phyloP scores from a whole-genome alignment of 2,888 invertebrate species.

The Drosophila mimetica region DNA sequence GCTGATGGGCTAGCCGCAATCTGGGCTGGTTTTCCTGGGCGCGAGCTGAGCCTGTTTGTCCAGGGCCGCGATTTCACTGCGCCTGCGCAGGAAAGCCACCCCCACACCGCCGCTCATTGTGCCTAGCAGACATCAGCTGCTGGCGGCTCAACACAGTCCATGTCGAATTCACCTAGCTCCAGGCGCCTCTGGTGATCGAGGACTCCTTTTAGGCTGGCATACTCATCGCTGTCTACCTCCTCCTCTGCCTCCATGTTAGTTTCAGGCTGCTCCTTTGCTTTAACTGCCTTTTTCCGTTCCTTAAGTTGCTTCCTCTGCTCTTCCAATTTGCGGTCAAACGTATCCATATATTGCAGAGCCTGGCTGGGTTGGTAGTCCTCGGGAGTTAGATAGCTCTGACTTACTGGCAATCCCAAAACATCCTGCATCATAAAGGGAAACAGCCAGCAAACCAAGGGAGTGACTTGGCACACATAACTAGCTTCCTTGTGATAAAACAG shows the following conservation, averaged over 20 bases:
- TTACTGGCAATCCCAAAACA: slow-evolving; percentile 85
- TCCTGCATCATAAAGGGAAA: slow-evolving; percentile 95
- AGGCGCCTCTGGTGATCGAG: slow-evolving; percentile 64
- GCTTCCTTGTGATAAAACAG: slow-evolving; percentile 95
- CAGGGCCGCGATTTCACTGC: slow-evolving; percentile 41
- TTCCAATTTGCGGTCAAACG: slow-evolving; percentile 84
- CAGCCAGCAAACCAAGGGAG: slow-evolving; percentile 96
- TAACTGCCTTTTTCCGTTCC: slow-evolving; percentile 16
- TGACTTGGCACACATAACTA: slow-evolving; percentile 91
- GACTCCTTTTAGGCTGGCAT: slow-evolving; percentile 49
- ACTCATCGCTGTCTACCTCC: slow-evolving; percentile 55
- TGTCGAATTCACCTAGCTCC: slow-evolving; percentile 69
- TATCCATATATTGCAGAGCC: slow-evolving; percentile 85
- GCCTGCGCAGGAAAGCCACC: slow-evolving; percentile 47
- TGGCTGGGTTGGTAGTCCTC: slow-evolving; percentile 84
- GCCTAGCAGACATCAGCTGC: slow-evolving; percentile 22
- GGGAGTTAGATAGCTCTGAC: slow-evolving; percentile 85
- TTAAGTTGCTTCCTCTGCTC: slow-evolving; percentile 50
- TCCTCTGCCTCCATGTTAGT: slow-evolving; percentile 22
- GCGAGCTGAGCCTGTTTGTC: slow-evolving; percentile 43
- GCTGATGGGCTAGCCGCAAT: slow-evolving; percentile 3
- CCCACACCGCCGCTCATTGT: slow-evolving; percentile 10
- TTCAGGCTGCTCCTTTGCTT: background rate
- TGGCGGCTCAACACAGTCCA: slow-evolving; percentile 55
- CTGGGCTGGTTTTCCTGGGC: slow-evolving; percentile 37